phyloP scores from a whole-genome alignment of 2,797 vertebrate species.

The Typhlichthys eigenmanni region DNA sequence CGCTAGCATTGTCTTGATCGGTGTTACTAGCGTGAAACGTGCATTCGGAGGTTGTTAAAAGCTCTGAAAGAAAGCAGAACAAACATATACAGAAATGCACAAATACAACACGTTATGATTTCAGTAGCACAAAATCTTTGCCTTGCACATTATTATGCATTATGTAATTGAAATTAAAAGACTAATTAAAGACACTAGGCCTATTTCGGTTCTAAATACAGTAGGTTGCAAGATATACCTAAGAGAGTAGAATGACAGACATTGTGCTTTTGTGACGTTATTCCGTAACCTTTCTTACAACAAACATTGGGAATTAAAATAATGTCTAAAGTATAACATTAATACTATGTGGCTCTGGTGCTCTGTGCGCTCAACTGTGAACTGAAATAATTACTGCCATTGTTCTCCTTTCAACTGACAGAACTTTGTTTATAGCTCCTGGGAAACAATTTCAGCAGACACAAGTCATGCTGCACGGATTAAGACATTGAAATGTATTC shows the following conservation, averaged over 20 bases:
- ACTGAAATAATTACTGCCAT: too few species aligned
- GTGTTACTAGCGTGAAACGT: conserved; percentile 47
- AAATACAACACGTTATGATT: conserved; percentile 21
- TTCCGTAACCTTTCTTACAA: not conserved
- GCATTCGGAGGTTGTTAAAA: conserved; percentile 60
- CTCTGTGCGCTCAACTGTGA: too few species aligned
- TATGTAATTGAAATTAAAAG: not conserved
- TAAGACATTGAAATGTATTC: too few species aligned
- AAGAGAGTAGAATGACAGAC: not conserved
- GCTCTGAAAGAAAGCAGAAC: conserved; percentile 75
- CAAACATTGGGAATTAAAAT: not conserved
- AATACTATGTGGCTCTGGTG: too few species aligned
- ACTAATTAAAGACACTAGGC: not conserved
- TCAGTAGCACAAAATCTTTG: not conserved
- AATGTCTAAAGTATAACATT: not conserved
- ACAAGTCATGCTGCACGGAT: too few species aligned
- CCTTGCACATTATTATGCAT: not conserved
- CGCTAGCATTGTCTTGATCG: conserved; percentile 44
- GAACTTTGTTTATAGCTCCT: too few species aligned
- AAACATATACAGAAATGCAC: conserved; percentile 16
- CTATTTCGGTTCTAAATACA: not conserved
- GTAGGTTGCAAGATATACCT: not conserved
- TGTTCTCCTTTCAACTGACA: too few species aligned
- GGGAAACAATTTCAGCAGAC: too few species aligned
- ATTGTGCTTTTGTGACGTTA: not conserved